phyloP scores from a whole-genome alignment of 2,797 vertebrate genomes.

The Ciconia nigra region DNA sequence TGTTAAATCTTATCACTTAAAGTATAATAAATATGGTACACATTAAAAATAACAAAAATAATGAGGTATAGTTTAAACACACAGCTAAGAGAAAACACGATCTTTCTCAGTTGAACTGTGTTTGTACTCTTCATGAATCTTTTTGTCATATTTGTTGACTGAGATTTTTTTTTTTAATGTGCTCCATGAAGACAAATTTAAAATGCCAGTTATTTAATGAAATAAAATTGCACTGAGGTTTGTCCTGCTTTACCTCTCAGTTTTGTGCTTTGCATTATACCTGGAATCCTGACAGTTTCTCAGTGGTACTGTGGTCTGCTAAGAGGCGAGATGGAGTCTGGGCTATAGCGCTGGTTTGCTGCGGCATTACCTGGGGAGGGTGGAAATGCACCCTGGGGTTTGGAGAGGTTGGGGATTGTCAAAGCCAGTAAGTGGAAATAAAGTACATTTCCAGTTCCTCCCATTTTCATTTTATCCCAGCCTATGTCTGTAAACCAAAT shows the following conservation, averaged over 20 bases:
- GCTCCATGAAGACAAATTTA: neutral
- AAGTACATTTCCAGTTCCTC: constrained; percentile 27
- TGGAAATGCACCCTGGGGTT: neutral
- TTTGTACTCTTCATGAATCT: neutral
- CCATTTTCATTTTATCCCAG: neutral
- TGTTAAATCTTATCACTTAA: neutral
- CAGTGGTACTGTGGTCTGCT: neutral
- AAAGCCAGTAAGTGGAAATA: neutral
- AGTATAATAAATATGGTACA: neutral
- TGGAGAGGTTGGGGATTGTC: neutral
- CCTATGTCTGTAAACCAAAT: neutral
- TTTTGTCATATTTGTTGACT: neutral
- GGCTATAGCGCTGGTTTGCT: neutral
- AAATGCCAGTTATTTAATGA: neutral
- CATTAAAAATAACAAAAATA: neutral
- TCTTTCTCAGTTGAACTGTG: neutral
- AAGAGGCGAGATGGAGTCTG: neutral
- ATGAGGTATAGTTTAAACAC: neutral
- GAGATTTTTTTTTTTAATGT: neutral
- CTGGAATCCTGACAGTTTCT: neutral
- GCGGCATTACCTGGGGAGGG: neutral
- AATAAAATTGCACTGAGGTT: neutral
- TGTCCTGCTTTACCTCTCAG: neutral
- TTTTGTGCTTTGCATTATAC: neutral
- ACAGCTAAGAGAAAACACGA: neutral